Percentiles rank a stretch among this genome's conserved stretches.
Conservation (phyloP, 1,140 invertebrate species). For the Centruroides vittatus region DNA sequence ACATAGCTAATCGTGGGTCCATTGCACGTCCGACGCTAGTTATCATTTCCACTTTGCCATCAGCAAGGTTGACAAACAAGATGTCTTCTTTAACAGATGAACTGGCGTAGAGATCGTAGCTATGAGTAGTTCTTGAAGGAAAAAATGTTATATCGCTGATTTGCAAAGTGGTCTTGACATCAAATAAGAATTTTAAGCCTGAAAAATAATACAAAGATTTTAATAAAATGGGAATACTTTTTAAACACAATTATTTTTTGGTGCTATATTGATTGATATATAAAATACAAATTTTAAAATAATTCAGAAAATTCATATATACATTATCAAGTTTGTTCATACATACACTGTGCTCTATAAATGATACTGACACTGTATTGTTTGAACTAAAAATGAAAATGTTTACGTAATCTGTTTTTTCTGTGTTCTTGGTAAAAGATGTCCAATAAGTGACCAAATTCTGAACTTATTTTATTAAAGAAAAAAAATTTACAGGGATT, state of each 20-base stretch:
- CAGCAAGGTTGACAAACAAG: slow-evolving; percentile 54
- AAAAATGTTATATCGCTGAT: slow-evolving; percentile 64
- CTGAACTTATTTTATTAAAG: no score
- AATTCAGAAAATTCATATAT: no score
- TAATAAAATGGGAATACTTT: background rate
- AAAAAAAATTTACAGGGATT: no score
- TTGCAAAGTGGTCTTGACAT: slow-evolving; percentile 59
- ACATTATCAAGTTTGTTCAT: no score
- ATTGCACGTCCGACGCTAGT: slow-evolving; percentile 49
- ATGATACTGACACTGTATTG: no score
- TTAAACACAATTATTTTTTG: background rate
- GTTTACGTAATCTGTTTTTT: no score
- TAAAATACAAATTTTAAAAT: no score
- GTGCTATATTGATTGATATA: no score
- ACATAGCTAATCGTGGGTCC: slow-evolving; percentile 40
- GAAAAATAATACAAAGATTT: background rate
- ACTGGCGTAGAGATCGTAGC: slow-evolving; percentile 59
- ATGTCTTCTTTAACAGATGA: slow-evolving; percentile 58
- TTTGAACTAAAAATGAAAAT: no score
- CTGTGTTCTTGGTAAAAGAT: no score
- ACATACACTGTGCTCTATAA: no score
- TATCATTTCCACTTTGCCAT: slow-evolving; percentile 66
- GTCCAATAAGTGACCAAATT: no score
- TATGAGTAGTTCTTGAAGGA: slow-evolving; percentile 53
- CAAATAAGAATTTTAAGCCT: slow-evolving; percentile 53